Conservation (phyloP, 1,140 invertebrate genomes). For the Drosophila simulans region DNA sequence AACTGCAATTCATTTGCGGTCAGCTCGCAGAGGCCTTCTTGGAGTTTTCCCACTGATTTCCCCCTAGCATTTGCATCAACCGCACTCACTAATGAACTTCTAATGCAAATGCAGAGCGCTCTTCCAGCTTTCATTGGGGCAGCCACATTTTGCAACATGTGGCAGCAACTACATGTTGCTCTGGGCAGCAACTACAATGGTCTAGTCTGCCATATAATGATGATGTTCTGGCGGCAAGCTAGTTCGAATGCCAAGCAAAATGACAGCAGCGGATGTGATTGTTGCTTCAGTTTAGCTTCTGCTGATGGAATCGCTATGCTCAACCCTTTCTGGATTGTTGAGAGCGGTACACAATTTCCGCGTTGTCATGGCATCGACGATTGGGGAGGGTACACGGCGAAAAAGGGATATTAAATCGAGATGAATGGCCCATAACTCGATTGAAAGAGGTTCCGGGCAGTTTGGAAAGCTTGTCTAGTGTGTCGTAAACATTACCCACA, state of each 20-base stretch:
- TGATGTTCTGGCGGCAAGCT: constrained; percentile 63
- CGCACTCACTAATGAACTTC: constrained; percentile 76
- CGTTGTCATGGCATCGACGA: constrained; percentile 66
- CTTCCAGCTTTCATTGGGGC: constrained; percentile 45
- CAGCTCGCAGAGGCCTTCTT: constrained; percentile 17
- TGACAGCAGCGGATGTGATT: constrained; percentile 72
- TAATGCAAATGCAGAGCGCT: constrained; percentile 72
- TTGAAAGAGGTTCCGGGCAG: background rate
- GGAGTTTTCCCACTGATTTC: background rate
- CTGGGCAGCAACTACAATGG: constrained; percentile 50
- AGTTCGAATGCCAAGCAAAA: constrained; percentile 55
- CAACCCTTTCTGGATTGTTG: constrained; percentile 66
- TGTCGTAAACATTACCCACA: too few species aligned
- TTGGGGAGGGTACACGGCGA: constrained; percentile 5
- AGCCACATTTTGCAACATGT: constrained; percentile 24
- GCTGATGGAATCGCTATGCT: constrained; percentile 19
- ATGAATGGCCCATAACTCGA: background rate
- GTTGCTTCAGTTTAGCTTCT: constrained; percentile 39
- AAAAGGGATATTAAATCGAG: background rate
- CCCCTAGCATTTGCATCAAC: constrained; percentile 21
- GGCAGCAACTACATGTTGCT: constrained; percentile 35
- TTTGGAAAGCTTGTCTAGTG: background rate
- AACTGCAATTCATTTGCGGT: constrained; percentile 61
- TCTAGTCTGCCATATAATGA: constrained; percentile 59
- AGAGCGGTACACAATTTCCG: constrained; percentile 72